Evolutionary conservation across 1,140 invertebrate genomes (phyloP).

Genomic region (Macrobrachium nipponense): DNA sequence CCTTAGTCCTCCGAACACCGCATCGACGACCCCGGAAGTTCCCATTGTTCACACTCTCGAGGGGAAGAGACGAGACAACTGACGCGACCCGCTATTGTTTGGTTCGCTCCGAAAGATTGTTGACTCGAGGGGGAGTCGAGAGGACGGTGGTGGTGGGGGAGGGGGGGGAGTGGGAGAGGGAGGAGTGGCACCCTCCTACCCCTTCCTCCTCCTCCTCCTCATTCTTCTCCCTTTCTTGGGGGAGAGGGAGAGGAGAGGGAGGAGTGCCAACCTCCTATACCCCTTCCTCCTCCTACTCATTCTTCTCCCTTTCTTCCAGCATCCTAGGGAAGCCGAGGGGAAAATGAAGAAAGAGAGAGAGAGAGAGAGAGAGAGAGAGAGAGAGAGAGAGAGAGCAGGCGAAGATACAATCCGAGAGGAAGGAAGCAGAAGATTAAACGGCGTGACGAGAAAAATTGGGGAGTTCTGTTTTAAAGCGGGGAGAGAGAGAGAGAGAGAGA

Average conservation of each 20-base stretch:
- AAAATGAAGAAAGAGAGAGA: background rate
- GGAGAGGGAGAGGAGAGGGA: background rate
- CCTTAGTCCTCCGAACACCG: background rate
- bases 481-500: background rate
- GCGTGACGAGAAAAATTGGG: background rate
- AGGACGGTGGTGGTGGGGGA: background rate
- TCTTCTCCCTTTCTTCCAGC: too few relatives aligned
- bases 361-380: background rate
- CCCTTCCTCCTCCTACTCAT: too few relatives aligned
- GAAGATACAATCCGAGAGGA: background rate
- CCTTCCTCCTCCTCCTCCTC: too few relatives aligned
- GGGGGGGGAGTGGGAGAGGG: background rate
- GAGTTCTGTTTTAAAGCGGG: too few relatives aligned
- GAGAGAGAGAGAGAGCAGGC: background rate
- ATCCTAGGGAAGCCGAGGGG: background rate
- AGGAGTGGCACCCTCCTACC: background rate
- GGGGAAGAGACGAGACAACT: slow-evolving; percentile 54
- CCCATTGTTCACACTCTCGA: slow-evolving; percentile 58
- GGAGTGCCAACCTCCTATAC: background rate
- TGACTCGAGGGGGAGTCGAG: background rate
- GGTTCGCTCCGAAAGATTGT: slow-evolving; percentile 23
- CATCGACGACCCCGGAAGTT: slow-evolving; percentile 38
- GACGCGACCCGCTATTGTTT: slow-evolving; percentile 48
- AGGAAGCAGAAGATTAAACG: background rate
- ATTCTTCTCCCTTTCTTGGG: too few relatives aligned